Base-by-base conservation (phyloP, 2,888 invertebrate species). In the Stenurella melanura region DNA sequence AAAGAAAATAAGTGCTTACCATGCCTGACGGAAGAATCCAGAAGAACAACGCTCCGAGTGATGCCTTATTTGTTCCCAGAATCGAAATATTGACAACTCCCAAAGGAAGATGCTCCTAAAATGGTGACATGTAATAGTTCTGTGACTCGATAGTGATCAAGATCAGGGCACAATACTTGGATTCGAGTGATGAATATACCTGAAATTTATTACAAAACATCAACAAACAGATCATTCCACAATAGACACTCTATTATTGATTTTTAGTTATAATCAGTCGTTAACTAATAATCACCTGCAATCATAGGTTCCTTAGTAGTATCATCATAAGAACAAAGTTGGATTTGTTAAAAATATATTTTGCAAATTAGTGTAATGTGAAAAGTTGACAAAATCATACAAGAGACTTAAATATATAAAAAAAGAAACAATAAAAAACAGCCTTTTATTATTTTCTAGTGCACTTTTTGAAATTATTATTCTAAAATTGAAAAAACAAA, bases 121-220 rank as follows among this genome's bases (percentile, higher is more conserved):
- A 99, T 98, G 93, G 99, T 99, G 81, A 99, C 99, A 88, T 99
- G 99, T 7, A 98, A 98, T 60, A 99, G 99, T 91, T 99, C 99
- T 86, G 97, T 98, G 86, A 99, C 97, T 67, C 99, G 98, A 90
- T 98, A 98, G 88, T 97, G 97, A 89, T 97, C 97, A 81, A 95
- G 94, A 26, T 26, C 21, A 26, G 21, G 1, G 21, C 4, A 26
- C 2, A 98, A 95, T 58, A 99, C 97, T 79, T 99, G 96, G 90
- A 99, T 91, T 63, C 99, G 93, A 99, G 99, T 91, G 70, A 90
- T 26, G 80, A 90, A 90, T 0, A 89, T 90, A 89, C 90, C 89
- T 90, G 66, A 50, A 26, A 26, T n/a, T n/a, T 26, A 26, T 26
- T 1, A n/a, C 50, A 50, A 50, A 50, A 15, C 11, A 50, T 50